phyloP scores from a whole-genome alignment of 64 coral and sea anemone genomes.

The Pachyseris speciosa region DNA sequence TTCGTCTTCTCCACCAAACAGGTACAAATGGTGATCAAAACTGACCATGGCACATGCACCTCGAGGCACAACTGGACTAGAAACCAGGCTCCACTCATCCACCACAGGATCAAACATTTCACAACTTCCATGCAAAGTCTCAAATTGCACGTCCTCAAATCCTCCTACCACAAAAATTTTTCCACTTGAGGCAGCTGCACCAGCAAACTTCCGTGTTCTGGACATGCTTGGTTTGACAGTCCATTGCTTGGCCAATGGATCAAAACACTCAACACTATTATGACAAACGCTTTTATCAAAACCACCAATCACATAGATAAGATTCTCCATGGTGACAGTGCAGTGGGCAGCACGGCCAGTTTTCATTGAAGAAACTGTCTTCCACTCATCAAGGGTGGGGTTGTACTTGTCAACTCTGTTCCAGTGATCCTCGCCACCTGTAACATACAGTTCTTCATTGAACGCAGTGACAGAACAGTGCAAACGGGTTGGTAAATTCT shows the following conservation, averaged over 20 bases:
- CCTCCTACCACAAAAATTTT: conserved; percentile 38
- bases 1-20: conserved; percentile 38
- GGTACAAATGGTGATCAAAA: conserved; percentile 22
- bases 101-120: conserved; percentile 29
- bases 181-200: background rate
- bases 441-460: conserved; percentile 14
- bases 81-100: conserved; percentile 17
- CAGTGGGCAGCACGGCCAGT: background rate
- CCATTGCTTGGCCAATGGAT: conserved; percentile 1
- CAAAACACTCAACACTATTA: background rate
- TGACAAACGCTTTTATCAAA: background rate
- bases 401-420: background rate
- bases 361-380: background rate
- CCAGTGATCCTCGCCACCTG: background rate
- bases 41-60: conserved; percentile 32
- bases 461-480: background rate
- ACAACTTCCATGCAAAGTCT: background rate
- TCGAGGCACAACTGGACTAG: background rate
- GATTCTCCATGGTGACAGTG: background rate
- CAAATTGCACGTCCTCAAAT: background rate
- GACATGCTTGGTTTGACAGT: background rate
- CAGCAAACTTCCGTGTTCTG: background rate
- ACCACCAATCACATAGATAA: conserved; percentile 16
- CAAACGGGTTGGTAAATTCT: no score
- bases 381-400: background rate